phyloP scores from a whole-genome alignment of 2,888 invertebrate genomes.

The Chrysolina oricalcia region DNA sequence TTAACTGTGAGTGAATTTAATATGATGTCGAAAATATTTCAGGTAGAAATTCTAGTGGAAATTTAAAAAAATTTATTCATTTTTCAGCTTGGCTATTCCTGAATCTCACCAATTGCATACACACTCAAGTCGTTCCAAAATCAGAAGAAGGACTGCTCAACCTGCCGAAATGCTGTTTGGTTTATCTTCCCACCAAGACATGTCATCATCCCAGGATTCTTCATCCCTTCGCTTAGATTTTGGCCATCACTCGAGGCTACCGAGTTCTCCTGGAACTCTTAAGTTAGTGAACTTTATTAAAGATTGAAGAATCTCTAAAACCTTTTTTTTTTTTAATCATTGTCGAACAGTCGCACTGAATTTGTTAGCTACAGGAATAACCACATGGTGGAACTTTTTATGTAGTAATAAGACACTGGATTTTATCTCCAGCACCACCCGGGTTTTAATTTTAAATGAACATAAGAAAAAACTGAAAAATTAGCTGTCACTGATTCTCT shows the following conservation, averaged over 20 bases:
- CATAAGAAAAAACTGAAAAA: no score
- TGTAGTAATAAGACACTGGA: no score
- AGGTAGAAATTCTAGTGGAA: not conserved
- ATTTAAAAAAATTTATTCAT: conserved; percentile 5
- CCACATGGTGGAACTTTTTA: no score
- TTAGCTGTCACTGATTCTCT: no score
- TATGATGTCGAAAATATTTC: no score
- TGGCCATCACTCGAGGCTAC: conserved; percentile 76
- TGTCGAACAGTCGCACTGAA: no score
- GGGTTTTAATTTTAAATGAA: no score
- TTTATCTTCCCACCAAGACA: conserved; percentile 62
- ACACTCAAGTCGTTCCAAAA: conserved; percentile 71
- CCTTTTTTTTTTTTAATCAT: no score
- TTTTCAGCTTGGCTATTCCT: conserved; percentile 55
- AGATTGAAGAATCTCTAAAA: not conserved
- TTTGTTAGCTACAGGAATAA: no score
- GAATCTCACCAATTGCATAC: conserved; percentile 60
- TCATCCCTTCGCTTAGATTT: conserved; percentile 59
- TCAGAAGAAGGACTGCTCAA: conserved; percentile 78
- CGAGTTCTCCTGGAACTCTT: conserved; percentile 85
- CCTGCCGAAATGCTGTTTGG: conserved; percentile 83
- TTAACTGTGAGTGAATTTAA: no score
- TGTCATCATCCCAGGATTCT: conserved; percentile 75
- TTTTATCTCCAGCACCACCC: no score
- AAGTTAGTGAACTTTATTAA: conserved; percentile 74